phyloP scores from a whole-genome alignment of 1,140 invertebrate species.

The Rhagoletis pomonella region DNA sequence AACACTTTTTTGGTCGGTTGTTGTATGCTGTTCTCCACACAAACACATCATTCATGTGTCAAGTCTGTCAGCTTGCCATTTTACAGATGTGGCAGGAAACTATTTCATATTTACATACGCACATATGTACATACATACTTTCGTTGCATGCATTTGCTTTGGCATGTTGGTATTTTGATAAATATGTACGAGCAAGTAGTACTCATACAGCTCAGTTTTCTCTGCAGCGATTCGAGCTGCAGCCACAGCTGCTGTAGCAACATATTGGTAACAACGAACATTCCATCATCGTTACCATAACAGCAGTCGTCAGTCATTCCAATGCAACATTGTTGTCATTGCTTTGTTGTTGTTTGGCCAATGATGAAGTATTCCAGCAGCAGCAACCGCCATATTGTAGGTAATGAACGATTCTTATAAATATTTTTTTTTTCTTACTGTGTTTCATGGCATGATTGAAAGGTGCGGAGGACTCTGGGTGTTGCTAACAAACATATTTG shows the following conservation, averaged over 20 bases:
- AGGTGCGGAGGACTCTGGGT: background rate
- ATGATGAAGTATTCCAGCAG: background rate
- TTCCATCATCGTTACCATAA: conserved; percentile 48
- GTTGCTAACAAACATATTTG: background rate
- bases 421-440: background rate
- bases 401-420: background rate
- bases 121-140: background rate
- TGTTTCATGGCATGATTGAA: background rate
- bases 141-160: background rate
- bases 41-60: conserved; percentile 51
- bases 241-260: conserved; percentile 36
- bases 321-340: conserved; percentile 28
- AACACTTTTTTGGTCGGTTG: background rate
- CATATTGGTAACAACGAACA: conserved; percentile 25
- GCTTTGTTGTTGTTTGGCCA: conserved; percentile 26
- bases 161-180: background rate
- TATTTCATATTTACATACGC: background rate
- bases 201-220: background rate
- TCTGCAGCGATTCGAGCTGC: background rate
- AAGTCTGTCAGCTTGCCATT: conserved; percentile 36
- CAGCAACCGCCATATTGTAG: conserved; percentile 56
- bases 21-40: conserved; percentile 26
- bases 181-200: background rate
- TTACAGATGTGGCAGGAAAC: conserved; percentile 48
- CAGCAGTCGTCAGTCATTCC: conserved; percentile 43